Conservation (phyloP, 2,888 invertebrate species). For the Drosophila anomalata region DNA sequence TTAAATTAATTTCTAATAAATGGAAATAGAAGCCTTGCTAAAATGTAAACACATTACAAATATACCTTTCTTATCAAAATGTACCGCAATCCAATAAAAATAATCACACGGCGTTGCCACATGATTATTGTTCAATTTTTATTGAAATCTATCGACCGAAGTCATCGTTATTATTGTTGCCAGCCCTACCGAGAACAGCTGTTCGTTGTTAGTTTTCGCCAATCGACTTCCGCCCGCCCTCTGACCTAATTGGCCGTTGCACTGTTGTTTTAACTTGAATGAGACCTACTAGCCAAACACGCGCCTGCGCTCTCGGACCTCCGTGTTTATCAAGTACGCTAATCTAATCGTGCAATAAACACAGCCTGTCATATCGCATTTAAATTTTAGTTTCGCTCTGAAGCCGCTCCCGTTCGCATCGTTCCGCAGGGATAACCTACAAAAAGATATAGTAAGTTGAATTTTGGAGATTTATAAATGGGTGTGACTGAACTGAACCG, state of each 20-base stretch:
- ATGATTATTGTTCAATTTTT: neutral
- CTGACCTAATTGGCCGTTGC: slow-evolving; percentile 6
- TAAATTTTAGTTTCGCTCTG: slow-evolving; percentile 18
- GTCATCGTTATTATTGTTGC: neutral
- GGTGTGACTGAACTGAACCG: slow-evolving; percentile 5
- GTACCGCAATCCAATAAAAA: slow-evolving; percentile 37
- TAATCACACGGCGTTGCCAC: slow-evolving; percentile 37
- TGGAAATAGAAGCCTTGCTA: neutral
- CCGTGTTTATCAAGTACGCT: slow-evolving; percentile 54
- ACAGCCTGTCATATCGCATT: slow-evolving; percentile 23
- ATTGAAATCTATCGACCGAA: slow-evolving; percentile 6
- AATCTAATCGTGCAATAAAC: slow-evolving; percentile 60
- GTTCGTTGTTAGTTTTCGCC: slow-evolving; percentile 20
- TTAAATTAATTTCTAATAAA: neutral
- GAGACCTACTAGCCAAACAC: slow-evolving; percentile 4
- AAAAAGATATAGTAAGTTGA: slow-evolving; percentile 55
- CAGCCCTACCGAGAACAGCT: slow-evolving; percentile 25
- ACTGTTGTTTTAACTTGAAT: slow-evolving; percentile 19
- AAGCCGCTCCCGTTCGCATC: slow-evolving; percentile 49
- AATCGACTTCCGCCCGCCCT: slow-evolving; percentile 2
- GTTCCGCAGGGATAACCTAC: slow-evolving; percentile 23
- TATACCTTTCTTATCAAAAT: neutral
- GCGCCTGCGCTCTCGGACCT: slow-evolving; percentile 37
- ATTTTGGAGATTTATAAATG: slow-evolving; percentile 4
- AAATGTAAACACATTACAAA: neutral